phyloP scores from a whole-genome alignment of 2,113 vertebrate genomes.

The Phoenicopterus ruber region DNA sequence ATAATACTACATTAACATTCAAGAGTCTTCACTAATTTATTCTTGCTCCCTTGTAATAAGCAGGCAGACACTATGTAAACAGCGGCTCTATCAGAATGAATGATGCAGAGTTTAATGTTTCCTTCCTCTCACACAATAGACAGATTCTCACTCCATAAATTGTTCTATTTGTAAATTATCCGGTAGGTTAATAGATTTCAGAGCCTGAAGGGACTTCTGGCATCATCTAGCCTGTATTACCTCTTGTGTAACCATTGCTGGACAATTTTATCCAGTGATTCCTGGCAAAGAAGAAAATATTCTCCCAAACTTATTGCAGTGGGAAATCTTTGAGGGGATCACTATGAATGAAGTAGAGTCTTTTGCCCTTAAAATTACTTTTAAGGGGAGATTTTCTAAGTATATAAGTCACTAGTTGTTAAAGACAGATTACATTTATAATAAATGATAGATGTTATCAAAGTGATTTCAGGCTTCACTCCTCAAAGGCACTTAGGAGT shows the following conservation, averaged over 20 bases:
- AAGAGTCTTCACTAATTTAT: neutral
- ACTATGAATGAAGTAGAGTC: neutral
- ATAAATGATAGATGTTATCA: neutral
- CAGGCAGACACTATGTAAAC: neutral
- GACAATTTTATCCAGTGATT: neutral
- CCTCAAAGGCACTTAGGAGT: neutral
- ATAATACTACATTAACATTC: neutral
- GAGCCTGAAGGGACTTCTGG: neutral
- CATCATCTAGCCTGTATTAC: neutral
- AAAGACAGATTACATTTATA: neutral
- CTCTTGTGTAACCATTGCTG: neutral
- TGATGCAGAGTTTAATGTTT: neutral
- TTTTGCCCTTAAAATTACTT: neutral
- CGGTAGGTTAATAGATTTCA: neutral
- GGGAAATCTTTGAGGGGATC: neutral
- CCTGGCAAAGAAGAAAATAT: neutral
- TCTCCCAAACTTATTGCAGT: neutral
- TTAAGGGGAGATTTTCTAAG: neutral
- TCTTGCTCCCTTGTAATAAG: neutral
- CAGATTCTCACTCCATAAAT: neutral
- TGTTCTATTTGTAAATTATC: slow-evolving; percentile 12
- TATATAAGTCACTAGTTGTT: neutral
- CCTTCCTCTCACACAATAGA: neutral
- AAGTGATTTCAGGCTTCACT: slow-evolving; percentile 19
- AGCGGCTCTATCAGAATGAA: neutral